phyloP scores from a whole-genome alignment of 2,888 invertebrate species.

The Mythimna impura region DNA sequence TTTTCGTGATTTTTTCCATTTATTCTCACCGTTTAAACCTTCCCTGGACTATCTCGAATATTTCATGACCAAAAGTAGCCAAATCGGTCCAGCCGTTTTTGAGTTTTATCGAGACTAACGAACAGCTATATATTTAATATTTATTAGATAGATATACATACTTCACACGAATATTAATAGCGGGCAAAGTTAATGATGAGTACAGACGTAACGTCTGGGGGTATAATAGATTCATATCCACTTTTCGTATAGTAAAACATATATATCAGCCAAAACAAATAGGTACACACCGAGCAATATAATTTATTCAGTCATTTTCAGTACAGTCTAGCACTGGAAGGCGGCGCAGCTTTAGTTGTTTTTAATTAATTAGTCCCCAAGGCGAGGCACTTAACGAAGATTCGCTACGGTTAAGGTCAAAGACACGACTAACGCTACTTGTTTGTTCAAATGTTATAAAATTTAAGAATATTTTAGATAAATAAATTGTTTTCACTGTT shows the following conservation, averaged over 20 bases:
- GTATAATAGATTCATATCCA: neutral
- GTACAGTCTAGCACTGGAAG: conserved; percentile 58
- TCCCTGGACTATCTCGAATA: too few relatives aligned
- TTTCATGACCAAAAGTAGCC: too few relatives aligned
- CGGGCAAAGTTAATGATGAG: too few relatives aligned
- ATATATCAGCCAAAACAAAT: neutral
- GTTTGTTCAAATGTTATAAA: conserved; percentile 25
- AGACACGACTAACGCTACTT: conserved; percentile 14
- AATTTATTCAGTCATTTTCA: conserved; percentile 59
- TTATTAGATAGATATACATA: too few relatives aligned
- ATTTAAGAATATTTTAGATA: neutral
- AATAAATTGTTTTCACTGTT: too few relatives aligned
- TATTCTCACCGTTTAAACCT: too few relatives aligned
- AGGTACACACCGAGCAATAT: conserved; percentile 19
- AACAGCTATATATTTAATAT: too few relatives aligned
- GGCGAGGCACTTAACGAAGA: conserved; percentile 53
- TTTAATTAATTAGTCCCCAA: conserved; percentile 68
- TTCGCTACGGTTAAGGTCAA: conserved; percentile 39
- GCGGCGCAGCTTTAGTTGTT: conserved; percentile 63
- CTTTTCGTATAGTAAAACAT: neutral
- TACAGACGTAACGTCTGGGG: neutral
- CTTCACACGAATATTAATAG: too few relatives aligned
- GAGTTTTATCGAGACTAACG: too few relatives aligned
- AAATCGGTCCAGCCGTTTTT: too few relatives aligned
- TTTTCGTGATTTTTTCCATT: too few relatives aligned